Evolutionary conservation across 2,113 vertebrate species (phyloP).

Genomic region (Bubo blakistoni): DNA sequence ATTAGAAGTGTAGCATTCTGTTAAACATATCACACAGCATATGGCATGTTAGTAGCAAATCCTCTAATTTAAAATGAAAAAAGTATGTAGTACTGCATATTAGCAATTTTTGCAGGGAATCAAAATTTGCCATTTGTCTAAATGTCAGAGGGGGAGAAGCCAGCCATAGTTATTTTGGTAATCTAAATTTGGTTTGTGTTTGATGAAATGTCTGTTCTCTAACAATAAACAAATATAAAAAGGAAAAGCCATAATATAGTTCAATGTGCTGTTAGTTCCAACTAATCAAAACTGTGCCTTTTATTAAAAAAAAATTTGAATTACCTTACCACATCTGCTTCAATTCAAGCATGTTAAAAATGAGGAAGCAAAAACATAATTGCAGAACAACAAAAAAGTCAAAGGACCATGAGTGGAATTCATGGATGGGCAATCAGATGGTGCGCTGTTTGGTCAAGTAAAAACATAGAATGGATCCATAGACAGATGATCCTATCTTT

Average conservation of each 20-base stretch:
- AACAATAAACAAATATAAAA: slow-evolving; percentile 2
- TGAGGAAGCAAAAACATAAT: not conserved
- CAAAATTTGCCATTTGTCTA: slow-evolving; percentile 25
- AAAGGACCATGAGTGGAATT: not conserved
- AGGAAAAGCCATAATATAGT: not conserved
- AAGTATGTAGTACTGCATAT: not conserved
- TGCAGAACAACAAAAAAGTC: not conserved
- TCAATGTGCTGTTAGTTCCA: not conserved
- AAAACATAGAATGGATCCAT: not conserved
- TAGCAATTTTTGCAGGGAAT: slow-evolving; percentile 12
- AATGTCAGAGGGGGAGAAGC: slow-evolving; percentile 5
- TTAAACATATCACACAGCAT: slow-evolving; percentile 65
- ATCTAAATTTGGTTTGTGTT: not conserved
- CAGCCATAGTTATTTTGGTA: not conserved
- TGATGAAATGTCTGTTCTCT: not conserved
- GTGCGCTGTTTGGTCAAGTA: not conserved
- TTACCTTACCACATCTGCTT: not conserved
- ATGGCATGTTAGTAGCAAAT: slow-evolving; percentile 60
- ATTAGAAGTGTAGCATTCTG: slow-evolving; percentile 68
- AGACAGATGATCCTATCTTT: not conserved
- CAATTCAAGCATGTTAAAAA: not conserved
- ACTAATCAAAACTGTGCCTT: not conserved
- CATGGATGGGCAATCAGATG: not conserved
- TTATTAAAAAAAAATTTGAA: not conserved
- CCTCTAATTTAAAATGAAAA: slow-evolving; percentile 51